Percentiles rank a stretch among this genome's conserved stretches.
These are phyloP conservation scores for Megaceryle maxima DNA, from an alignment of 2,113 vertebrate genomes.

Conservation along the genomic window DNA sequence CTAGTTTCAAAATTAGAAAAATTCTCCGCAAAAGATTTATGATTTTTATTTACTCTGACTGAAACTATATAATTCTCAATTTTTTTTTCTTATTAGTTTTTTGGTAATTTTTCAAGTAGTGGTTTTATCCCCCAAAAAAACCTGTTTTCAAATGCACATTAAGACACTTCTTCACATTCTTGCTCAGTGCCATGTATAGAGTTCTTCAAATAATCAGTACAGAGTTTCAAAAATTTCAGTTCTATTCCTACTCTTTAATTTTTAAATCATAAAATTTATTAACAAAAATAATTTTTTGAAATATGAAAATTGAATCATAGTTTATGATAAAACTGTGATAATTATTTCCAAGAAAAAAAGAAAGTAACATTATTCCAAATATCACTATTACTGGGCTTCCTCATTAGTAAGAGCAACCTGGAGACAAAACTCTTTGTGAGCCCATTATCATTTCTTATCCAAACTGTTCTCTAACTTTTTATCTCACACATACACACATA, in stretches of 20 bases:
- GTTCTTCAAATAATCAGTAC: neutral
- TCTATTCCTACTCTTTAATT: neutral
- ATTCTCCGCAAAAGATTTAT: neutral
- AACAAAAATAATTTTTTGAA: neutral
- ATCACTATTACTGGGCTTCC: neutral
- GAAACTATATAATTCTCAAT: neutral
- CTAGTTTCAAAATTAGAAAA: neutral
- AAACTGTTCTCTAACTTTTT: neutral
- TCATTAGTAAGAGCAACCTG: neutral
- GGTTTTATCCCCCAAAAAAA: neutral
- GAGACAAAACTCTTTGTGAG: neutral
- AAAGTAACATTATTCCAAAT: neutral
- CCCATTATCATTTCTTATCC: neutral
- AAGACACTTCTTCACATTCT: neutral
- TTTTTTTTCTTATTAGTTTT: neutral
- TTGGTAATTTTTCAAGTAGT: neutral
- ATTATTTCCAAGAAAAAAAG: neutral
- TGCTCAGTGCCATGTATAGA: fast-evolving
- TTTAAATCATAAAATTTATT: neutral
- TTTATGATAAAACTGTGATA: neutral
- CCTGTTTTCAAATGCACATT: neutral
- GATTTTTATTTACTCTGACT: neutral
- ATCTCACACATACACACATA: neutral
- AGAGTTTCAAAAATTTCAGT: neutral
- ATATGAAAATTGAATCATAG: neutral